Base-by-base conservation (phyloP, 2,113 vertebrate species). In the Phalacrocorax carbo region DNA sequence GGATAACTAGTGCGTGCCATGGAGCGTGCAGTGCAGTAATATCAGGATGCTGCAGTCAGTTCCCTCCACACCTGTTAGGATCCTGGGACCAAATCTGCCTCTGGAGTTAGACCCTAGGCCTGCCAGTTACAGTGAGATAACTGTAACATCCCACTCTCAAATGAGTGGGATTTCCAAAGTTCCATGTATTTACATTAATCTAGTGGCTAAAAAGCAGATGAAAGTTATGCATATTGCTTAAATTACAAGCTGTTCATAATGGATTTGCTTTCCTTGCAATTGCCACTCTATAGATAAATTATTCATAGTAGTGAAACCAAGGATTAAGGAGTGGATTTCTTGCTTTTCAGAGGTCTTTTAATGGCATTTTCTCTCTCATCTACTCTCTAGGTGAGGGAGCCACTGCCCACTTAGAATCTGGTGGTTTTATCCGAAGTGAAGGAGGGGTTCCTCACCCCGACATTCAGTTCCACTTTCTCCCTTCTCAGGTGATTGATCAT, bases 391-490 rank as follows among this genome's bases (percentile, higher is more conserved):
- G 99, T 68, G 97, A 99, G 2, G 99, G 99, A 89, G 98, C 99
- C 44, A 99, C 99, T 34, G 97, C 99, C 48, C 99, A 99, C 88
- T 75, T 99, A 78, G 99, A 99, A 95, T 99, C 99, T 7, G 99
- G 99, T 22, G 99, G 99, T 5, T 99, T 99, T 94, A 99, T 99
- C 93, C 98, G 99, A 76, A 99, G 99, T 94, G 97, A 96, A 20
- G 97, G 99, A 3, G 98, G 97, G 0, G 97, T 99, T 82, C 54
- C 98, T 62, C 99, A 99, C 88, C 99, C 99, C 0, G 99, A 99
- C 93, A 99, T 99, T 90, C 99, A 99, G 98, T 99, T 99, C 96
- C 99, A 99, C 86, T 99, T 99, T 91, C 98, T 99, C 72, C 99
- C 99, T 7, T 99, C 99, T 4, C 99, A 99, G 95, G 99, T 99